Conservation (phyloP, 2,797 vertebrate genomes). For the Microctenopoma steveboyesi region DNA sequence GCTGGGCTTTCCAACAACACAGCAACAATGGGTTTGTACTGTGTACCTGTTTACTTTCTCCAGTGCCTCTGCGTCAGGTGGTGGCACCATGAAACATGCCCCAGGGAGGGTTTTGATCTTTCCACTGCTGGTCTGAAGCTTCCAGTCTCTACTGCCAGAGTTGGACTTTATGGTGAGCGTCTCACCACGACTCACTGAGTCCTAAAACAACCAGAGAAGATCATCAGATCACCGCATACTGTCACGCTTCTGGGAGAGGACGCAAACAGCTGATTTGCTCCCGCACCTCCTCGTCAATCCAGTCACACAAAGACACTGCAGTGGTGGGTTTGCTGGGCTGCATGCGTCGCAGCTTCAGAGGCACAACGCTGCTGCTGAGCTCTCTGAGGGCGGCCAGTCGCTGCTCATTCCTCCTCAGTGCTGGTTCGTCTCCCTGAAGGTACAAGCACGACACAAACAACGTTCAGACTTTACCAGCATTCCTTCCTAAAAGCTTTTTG, state of each 20-base stretch:
- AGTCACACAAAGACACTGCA: slow-evolving; percentile 90
- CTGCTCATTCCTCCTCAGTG: slow-evolving; percentile 84
- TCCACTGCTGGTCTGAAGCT: slow-evolving; percentile 80
- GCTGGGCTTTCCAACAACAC: background rate
- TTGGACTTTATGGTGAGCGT: slow-evolving; percentile 80
- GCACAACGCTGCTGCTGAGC: slow-evolving; percentile 80
- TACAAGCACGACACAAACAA: background rate
- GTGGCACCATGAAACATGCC: slow-evolving; percentile 88
- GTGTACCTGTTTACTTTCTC: slow-evolving; percentile 85
- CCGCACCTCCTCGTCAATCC: slow-evolving; percentile 83
- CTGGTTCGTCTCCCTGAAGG: slow-evolving; percentile 88
- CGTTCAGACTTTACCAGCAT: no score
- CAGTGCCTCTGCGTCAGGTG: slow-evolving; percentile 86
- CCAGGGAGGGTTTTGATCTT: slow-evolving; percentile 84
- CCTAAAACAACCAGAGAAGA: slow-evolving; percentile 70
- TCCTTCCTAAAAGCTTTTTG: background rate
- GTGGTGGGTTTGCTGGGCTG: slow-evolving; percentile 66
- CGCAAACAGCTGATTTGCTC: background rate
- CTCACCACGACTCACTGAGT: slow-evolving; percentile 83
- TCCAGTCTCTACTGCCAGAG: slow-evolving; percentile 81
- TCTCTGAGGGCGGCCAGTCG: slow-evolving; percentile 83
- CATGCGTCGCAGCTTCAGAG: slow-evolving; percentile 86
- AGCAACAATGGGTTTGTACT: background rate
- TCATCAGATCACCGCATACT: background rate
- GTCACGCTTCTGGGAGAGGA: background rate